Conservation (phyloP, 1,140 invertebrate species). For the Stenopsyche tienmushanensis region DNA sequence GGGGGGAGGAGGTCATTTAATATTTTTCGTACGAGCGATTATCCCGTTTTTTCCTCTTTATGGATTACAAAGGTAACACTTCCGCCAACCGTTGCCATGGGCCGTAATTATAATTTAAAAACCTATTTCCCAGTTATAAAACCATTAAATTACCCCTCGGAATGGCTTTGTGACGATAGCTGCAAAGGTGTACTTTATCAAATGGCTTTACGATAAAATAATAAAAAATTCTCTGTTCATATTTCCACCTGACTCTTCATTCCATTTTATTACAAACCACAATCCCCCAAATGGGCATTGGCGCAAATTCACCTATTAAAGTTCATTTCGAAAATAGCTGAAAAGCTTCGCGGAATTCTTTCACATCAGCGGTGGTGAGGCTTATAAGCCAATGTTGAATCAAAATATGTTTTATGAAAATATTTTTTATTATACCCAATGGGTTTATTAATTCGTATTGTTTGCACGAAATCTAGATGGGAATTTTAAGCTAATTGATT, state of each 20-base stretch:
- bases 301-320: background rate
- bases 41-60: conserved; percentile 24
- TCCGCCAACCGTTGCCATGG: conserved; percentile 1
- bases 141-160: conserved; percentile 16
- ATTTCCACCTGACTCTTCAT: conserved; percentile 19
- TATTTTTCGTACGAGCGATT: conserved; percentile 21
- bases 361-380: background rate
- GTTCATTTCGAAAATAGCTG: too few relatives aligned
- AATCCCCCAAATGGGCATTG: background rate
- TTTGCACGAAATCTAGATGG: too few relatives aligned
- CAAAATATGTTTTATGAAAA: too few relatives aligned
- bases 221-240: conserved; percentile 21
- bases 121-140: conserved; percentile 25
- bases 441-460: too few relatives aligned
- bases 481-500: too few relatives aligned
- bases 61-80: conserved; percentile 21
- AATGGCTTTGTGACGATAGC: conserved; percentile 20
- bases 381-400: too few relatives aligned
- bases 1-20: conserved; percentile 18
- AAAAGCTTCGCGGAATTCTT: too few relatives aligned
- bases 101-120: conserved; percentile 27
- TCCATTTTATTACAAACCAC: conserved; percentile 13
- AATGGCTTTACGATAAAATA: conserved; percentile 18
- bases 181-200: conserved; percentile 19
- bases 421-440: too few relatives aligned